Evolutionary conservation across 2,797 vertebrate genomes (phyloP).

Genomic region (Adelosebastes latens): DNA sequence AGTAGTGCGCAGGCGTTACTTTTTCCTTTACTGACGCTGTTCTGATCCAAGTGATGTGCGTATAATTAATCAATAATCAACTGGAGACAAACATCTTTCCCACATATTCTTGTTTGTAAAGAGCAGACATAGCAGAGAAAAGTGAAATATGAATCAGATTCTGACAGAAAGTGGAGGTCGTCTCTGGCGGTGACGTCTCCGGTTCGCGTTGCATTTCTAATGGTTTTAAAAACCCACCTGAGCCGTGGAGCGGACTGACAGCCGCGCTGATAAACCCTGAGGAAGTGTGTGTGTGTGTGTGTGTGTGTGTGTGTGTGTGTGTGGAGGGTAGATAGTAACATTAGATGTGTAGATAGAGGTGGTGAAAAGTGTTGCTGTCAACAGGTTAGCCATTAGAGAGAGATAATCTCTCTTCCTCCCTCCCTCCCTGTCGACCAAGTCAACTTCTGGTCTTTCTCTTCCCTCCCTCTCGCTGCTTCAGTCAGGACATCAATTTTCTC

Average conservation of each 20-base stretch:
- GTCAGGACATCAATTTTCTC: slow-evolving; percentile 11
- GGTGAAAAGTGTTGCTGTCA: slow-evolving; percentile 76
- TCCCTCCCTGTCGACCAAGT: slow-evolving; percentile 37
- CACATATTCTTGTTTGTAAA: not conserved
- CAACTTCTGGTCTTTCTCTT: slow-evolving; percentile 56
- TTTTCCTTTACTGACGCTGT: too few species aligned
- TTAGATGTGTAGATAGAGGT: slow-evolving; percentile 71
- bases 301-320: slow-evolving; percentile 14
- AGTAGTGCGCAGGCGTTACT: too few species aligned
- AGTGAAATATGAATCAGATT: slow-evolving; percentile 18
- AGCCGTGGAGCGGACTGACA: slow-evolving; percentile 36
- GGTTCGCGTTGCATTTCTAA: slow-evolving; percentile 17
- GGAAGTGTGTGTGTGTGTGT: not conserved
- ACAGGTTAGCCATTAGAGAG: slow-evolving; percentile 73
- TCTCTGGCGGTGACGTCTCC: slow-evolving; percentile 56
- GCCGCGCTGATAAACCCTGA: slow-evolving; percentile 50
- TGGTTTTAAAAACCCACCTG: slow-evolving; percentile 45
- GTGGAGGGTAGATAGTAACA: slow-evolving; percentile 46
- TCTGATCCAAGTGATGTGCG: too few species aligned
- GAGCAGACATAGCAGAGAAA: not conserved
- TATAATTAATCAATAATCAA: not conserved
- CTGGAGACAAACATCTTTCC: not conserved
- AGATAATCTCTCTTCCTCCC: slow-evolving; percentile 71
- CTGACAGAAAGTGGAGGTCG: slow-evolving; percentile 14
- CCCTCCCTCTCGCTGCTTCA: not conserved